phyloP scores from a whole-genome alignment of 2,888 invertebrate species.

The Fabriciana adippe region DNA sequence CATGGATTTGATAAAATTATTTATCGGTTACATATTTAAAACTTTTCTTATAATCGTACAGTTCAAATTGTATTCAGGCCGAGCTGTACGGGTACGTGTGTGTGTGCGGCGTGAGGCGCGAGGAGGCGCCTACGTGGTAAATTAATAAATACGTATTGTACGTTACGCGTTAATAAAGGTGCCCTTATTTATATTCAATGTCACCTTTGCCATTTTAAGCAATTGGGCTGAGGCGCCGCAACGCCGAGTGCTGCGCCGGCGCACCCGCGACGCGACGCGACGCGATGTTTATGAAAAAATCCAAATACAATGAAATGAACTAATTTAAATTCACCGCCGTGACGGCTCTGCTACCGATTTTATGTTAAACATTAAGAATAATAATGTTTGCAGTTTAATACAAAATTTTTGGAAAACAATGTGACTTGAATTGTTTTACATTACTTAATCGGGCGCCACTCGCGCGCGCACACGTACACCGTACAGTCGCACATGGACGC shows the following conservation, averaged over 20 bases:
- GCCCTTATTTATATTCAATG: conserved; percentile 39
- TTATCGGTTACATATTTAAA: too few relatives aligned
- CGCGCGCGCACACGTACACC: not conserved
- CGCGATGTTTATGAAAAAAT: conserved; percentile 45
- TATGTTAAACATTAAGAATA: conserved; percentile 32
- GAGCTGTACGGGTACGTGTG: too few relatives aligned
- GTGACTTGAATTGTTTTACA: conserved; percentile 15
- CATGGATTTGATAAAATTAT: too few relatives aligned
- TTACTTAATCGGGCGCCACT: conserved; percentile 4
- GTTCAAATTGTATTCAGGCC: too few relatives aligned
- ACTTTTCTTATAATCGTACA: too few relatives aligned
- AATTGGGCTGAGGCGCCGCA: conserved; percentile 45
- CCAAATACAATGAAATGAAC: conserved; percentile 47
- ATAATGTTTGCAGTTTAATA: conserved; percentile 42
- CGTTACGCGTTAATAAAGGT: conserved; percentile 26
- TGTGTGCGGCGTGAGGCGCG: too few relatives aligned
- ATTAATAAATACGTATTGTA: too few relatives aligned
- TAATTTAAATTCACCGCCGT: conserved; percentile 51
- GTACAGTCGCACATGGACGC: not conserved
- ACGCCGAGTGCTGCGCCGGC: conserved; percentile 18
- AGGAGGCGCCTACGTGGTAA: too few relatives aligned
- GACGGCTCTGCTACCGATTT: conserved; percentile 47
- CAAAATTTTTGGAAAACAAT: conserved; percentile 43
- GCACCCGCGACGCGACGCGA: conserved; percentile 15
- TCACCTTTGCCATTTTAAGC: conserved; percentile 43